Conservation (phyloP, 1,140 invertebrate genomes). For the Psix sp. region DNA sequence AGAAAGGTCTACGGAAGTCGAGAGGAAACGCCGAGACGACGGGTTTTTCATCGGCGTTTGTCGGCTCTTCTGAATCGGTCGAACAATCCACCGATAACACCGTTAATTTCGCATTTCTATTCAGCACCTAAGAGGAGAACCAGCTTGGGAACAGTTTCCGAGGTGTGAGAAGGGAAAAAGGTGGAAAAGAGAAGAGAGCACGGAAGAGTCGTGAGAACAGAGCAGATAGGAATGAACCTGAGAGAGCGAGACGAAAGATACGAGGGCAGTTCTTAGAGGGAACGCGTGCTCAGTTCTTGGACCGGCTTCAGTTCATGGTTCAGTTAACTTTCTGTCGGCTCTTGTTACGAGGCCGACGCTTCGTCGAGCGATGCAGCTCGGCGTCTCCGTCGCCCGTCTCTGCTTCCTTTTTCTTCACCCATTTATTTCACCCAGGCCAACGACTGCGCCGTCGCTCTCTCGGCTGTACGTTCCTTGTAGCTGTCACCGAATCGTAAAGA, state of each 20-base stretch:
- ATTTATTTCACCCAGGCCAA: constrained; percentile 49
- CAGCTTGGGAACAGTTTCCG: not conserved
- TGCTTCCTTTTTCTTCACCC: constrained; percentile 35
- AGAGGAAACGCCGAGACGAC: too few species aligned
- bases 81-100: too few species aligned
- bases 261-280: constrained; percentile 56
- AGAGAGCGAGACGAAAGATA: constrained; percentile 28
- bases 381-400: constrained; percentile 3
- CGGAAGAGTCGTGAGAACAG: constrained; percentile 27
- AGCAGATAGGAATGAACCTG: constrained; percentile 42
- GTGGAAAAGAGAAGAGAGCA: constrained; percentile 12
- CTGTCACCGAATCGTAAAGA: constrained; percentile 44
- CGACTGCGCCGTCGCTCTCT: constrained; percentile 31
- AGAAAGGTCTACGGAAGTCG: too few species aligned
- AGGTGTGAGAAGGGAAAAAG: not conserved
- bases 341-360: constrained; percentile 65
- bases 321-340: constrained; percentile 70
- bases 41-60: too few species aligned
- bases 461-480: constrained; percentile 38
- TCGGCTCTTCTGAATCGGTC: not conserved
- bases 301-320: constrained; percentile 63
- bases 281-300: constrained; percentile 62
- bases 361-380: constrained; percentile 57
- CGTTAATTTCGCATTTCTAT: too few species aligned
- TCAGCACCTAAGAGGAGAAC: not conserved